These are phyloP conservation scores for Cyclopterus lumpus DNA, from an alignment of 2,797 vertebrate species.

Conservation along the genomic window DNA sequence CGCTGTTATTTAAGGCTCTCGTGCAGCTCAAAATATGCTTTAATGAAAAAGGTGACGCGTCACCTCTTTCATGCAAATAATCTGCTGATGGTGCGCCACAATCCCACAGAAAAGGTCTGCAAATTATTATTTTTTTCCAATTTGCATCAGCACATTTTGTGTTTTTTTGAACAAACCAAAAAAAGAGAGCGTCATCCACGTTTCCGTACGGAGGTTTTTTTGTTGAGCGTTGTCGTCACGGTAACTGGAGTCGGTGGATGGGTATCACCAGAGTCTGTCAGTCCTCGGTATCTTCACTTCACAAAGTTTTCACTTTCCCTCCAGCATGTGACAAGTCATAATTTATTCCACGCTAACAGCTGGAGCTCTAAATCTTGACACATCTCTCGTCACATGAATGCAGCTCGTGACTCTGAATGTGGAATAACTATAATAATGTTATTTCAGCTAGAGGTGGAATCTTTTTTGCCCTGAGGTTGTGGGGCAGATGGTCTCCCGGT, in stretches of 20 bases:
- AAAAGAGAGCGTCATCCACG: background rate
- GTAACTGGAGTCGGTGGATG: background rate
- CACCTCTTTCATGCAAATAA: background rate
- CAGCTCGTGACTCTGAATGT: background rate
- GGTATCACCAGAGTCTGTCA: background rate
- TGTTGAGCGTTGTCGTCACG: background rate
- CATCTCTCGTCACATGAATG: slow-evolving; percentile 28
- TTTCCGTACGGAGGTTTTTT: background rate
- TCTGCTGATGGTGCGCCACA: background rate
- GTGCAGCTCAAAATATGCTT: background rate
- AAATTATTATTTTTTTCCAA: slow-evolving; percentile 3
- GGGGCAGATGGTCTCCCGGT: background rate
- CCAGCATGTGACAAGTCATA: slow-evolving; percentile 39
- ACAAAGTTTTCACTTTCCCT: slow-evolving; percentile 17
- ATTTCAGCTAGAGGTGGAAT: slow-evolving; percentile 3
- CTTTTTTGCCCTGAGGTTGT: background rate
- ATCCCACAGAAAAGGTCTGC: background rate
- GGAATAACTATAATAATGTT: slow-evolving; percentile 9
- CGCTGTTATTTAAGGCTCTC: background rate
- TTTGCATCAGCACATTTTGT: background rate
- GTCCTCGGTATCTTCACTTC: slow-evolving; percentile 10
- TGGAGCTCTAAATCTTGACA: slow-evolving; percentile 25
- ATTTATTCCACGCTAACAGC: slow-evolving; percentile 56
- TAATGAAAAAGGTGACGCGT: background rate
- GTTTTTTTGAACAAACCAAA: background rate